Conservation (phyloP, 2,113 vertebrate genomes). For the Solenodon paradoxus region DNA sequence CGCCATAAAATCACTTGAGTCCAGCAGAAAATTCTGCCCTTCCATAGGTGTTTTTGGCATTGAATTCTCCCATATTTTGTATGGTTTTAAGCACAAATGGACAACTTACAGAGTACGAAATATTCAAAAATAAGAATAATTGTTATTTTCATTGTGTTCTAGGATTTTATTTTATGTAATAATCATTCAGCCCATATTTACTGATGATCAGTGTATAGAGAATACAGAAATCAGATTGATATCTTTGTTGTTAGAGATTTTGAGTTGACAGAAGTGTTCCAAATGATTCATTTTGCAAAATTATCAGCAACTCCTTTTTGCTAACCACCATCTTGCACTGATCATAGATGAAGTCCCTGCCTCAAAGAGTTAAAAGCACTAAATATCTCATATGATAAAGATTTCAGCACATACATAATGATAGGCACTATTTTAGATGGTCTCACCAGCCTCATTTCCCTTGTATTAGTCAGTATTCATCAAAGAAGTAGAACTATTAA, state of each 20-base stretch:
- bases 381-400: not conserved
- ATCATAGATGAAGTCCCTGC: not conserved
- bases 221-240: not conserved
- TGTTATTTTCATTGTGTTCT: not conserved
- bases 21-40: not conserved
- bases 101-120: not conserved
- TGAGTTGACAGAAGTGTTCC: not conserved
- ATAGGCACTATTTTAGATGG: not conserved
- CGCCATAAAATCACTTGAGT: not conserved
- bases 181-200: not conserved
- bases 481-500: not conserved
- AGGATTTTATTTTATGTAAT: not conserved
- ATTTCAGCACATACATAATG: not conserved
- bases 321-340: not conserved
- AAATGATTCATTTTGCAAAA: not conserved
- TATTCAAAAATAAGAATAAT: not conserved
- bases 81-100: not conserved
- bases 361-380: not conserved
- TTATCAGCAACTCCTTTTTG: not conserved
- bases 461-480: not conserved
- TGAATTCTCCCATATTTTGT: not conserved
- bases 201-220: no score
- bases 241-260: not conserved
- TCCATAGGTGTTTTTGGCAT: not conserved
- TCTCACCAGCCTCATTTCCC: not conserved